Base-by-base conservation (phyloP, 2,113 vertebrate genomes). In the Sinocyclocheilus anshuiensis region DNA sequence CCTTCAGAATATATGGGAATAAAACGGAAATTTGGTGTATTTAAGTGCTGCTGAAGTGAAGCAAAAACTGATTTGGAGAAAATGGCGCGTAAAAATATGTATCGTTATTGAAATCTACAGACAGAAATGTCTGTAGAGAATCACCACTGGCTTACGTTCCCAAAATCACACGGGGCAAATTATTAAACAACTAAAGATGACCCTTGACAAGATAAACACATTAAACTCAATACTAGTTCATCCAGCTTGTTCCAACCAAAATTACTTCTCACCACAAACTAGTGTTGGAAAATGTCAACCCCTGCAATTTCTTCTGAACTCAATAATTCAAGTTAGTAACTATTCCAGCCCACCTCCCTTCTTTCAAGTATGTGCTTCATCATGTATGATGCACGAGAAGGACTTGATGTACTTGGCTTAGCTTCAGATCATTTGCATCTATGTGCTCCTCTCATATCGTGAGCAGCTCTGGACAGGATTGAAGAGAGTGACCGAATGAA, bases 231-330 rank as follows among this genome's bases (percentile, higher is more conserved):
- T 15, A 26, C 29, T 16, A 22, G 9, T 20, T 72, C 57, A 55
- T 83, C 48, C 22, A 65, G 63, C 16, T 48, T 29, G 33, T 63
- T 77, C 42, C 15, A 48, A 84, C n/a, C 12, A 84, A 77, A 84
- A 48, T 45, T 15, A 61, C 22, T 5, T 12, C 36, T 16, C 55
- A 53, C 65, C 65, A 83, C 48, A n/a, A 36, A 55, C 33, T 36
- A 45, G 18, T 15, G 77, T 80, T 80, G 3, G 18, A 79, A 80
- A 80, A 33, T 26, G 2, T 65, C 78, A 81, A 63, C 12, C n/a
- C 36, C 45, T 65, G 36, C 59, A 45, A 81, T 26, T 24, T 65
- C n/a, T 45, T 29, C 18, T 39, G 9, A 59, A 50, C 77, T 29
- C 59, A 65, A 65, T 45, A 63, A 65, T 45, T 48, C 22, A 48